Percentiles rank a stretch among this genome's conserved stretches.
These are phyloP conservation scores for Pristionchus maxplancki DNA, from an alignment of 2,888 invertebrate species.

Conservation along the genomic window DNA sequence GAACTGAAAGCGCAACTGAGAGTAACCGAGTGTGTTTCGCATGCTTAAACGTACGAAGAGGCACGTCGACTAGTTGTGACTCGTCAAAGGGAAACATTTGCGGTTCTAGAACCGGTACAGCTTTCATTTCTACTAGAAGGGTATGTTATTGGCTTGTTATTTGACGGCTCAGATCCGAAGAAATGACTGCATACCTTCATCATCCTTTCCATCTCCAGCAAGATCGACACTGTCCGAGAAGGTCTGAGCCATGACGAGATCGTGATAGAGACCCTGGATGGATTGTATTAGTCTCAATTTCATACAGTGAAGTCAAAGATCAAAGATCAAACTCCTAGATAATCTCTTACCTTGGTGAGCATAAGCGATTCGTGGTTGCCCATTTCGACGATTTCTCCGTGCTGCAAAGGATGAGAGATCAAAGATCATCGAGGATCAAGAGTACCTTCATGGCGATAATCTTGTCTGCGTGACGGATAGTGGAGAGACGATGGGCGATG, in stretches of 20 bases:
- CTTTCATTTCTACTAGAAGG: background rate
- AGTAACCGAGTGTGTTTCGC: background rate
- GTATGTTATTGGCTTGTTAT: no score
- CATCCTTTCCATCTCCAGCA: slow-evolving; percentile 28
- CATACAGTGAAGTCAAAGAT: background rate
- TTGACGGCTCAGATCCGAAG: background rate
- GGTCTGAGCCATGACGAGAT: slow-evolving; percentile 78
- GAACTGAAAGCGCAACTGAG: background rate
- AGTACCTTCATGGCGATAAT: slow-evolving; percentile 79
- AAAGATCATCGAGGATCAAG: background rate
- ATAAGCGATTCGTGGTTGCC: slow-evolving; percentile 86
- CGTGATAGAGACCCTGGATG: slow-evolving; percentile 82
- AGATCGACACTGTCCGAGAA: slow-evolving; percentile 68
- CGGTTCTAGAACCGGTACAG: background rate
- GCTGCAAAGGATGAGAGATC: slow-evolving; percentile 20
- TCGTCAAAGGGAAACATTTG: background rate
- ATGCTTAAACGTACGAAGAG: slow-evolving; percentile 22
- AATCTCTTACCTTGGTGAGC: slow-evolving; percentile 77
- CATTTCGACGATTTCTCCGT: slow-evolving; percentile 83
- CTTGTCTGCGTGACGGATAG: slow-evolving; percentile 80
- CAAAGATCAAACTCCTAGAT: background rate
- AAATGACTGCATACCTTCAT: slow-evolving; percentile 24
- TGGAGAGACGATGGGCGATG: slow-evolving; percentile 80
- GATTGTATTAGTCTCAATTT: background rate
- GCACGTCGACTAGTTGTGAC: background rate